A percentile compares a stretch with the other conserved stretches of the same genome.
Conservation (phyloP, 2,113 vertebrate genomes). For the Tachuris rubrigastra region DNA sequence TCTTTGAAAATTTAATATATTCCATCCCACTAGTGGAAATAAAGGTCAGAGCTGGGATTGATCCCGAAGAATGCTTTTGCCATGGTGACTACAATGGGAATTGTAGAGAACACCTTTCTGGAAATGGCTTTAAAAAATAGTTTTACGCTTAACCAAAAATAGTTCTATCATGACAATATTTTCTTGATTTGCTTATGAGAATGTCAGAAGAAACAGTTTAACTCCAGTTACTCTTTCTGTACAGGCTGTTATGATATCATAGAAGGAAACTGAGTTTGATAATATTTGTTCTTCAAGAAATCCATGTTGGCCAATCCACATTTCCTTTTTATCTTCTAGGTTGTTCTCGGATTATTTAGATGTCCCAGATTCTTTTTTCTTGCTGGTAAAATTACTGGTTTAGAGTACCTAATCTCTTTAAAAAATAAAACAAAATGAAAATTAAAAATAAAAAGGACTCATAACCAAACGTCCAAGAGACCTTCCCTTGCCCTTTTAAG, state of each 20-base stretch:
- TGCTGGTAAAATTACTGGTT: neutral
- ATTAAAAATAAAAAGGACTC: accelerated
- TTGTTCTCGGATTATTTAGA: neutral
- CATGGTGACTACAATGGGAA: accelerated
- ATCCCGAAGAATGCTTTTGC: neutral
- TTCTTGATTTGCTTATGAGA: neutral
- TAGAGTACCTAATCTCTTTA: neutral
- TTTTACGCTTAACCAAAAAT: neutral
- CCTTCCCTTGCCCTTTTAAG: neutral
- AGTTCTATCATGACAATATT: neutral
- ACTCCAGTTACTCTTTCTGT: neutral
- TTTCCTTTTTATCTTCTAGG: neutral
- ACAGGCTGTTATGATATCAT: neutral
- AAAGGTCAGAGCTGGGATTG: neutral
- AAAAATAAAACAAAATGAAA: neutral
- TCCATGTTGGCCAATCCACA: neutral
- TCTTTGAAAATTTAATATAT: neutral
- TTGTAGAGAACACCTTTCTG: neutral
- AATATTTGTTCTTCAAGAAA: neutral
- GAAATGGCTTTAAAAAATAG: neutral
- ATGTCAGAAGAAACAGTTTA: neutral
- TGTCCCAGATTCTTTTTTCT: neutral
- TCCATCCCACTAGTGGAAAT: neutral
- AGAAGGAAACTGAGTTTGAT: neutral
- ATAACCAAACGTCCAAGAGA: neutral